These are phyloP conservation scores for Drosophila cardini DNA, from an alignment of 1,140 invertebrate genomes.

Conservation along the genomic window DNA sequence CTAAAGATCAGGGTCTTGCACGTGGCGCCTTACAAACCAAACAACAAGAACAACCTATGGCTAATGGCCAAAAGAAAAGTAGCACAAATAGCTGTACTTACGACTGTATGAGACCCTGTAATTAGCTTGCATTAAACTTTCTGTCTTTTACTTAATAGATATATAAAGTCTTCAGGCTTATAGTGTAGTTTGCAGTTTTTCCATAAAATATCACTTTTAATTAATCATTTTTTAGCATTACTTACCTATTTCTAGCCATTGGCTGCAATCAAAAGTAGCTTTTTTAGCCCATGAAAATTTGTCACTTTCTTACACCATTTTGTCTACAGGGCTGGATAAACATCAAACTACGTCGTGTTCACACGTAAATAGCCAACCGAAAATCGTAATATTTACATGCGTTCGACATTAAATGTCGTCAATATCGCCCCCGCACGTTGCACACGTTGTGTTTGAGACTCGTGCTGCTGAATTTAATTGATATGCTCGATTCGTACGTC, in stretches of 20 bases:
- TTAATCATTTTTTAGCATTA: no score
- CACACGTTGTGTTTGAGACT: conserved; percentile 37
- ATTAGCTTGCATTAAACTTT: neutral
- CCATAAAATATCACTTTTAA: no score
- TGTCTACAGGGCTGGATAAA: neutral
- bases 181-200: no score
- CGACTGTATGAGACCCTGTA: neutral
- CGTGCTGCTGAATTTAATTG: conserved; percentile 55
- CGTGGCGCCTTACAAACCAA: conserved; percentile 48
- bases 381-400: conserved; percentile 57
- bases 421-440: conserved; percentile 61
- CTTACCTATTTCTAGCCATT: no score
- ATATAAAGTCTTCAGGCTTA: no score
- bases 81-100: neutral
- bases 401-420: conserved; percentile 50
- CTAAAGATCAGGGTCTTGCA: conserved; percentile 23
- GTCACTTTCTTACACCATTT: neutral
- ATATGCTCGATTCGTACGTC: conserved; percentile 60
- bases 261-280: no score
- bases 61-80: conserved; percentile 22
- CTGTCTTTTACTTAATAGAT: neutral
- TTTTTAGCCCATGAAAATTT: no score
- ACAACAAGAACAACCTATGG: conserved; percentile 13
- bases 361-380: conserved; percentile 35
- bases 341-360: conserved; percentile 14